Evolutionary conservation across 2,888 invertebrate genomes (phyloP).

Genomic region (Coremacera marginata): DNA sequence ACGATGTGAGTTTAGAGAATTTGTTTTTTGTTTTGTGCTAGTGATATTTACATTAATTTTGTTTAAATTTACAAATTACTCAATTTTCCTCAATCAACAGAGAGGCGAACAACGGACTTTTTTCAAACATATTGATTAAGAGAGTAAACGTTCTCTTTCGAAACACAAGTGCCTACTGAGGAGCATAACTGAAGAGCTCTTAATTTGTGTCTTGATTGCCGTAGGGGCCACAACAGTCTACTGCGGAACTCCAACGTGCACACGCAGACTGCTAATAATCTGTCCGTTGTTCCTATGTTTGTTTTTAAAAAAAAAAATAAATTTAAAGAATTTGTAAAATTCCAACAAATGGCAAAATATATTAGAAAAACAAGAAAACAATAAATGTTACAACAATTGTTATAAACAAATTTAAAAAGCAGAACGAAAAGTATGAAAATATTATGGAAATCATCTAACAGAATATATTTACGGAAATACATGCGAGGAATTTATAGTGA

Average conservation of each 20-base stretch:
- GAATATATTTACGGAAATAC: constrained; percentile 21
- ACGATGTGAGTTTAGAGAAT: neutral
- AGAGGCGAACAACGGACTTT: neutral
- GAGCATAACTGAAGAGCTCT: neutral
- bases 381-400: neutral
- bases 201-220: neutral
- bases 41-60: too few relatives aligned
- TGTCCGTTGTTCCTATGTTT: neutral
- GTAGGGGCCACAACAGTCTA: constrained; percentile 2
- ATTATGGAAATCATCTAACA: neutral
- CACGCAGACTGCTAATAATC: constrained; percentile 14
- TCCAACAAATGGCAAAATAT: neutral
- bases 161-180: too few relatives aligned
- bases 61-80: neutral
- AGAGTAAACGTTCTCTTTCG: neutral
- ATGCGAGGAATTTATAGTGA: neutral
- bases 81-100: neutral
- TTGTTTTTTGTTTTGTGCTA: neutral
- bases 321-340: neutral
- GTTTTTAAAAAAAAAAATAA: neutral
- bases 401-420: neutral
- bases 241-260: constrained; percentile 28
- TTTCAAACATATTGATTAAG: neutral
- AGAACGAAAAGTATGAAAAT: neutral
- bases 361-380: neutral